Evolutionary conservation across 1,140 invertebrate species (phyloP).

Genomic region (Leptestheria dahalacensis): DNA sequence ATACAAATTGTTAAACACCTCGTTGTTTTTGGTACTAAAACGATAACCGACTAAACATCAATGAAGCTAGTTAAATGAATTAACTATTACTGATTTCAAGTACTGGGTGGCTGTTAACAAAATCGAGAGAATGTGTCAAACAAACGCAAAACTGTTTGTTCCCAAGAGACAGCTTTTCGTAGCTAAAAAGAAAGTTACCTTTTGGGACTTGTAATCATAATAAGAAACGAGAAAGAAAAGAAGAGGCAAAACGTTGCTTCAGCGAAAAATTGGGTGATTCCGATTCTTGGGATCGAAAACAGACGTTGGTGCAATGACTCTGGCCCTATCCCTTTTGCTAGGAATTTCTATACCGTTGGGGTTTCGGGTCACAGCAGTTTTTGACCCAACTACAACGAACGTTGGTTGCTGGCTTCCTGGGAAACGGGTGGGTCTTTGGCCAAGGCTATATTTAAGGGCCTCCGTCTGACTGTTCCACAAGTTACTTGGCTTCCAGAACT

Average conservation of each 20-base stretch:
- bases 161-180: too few species aligned
- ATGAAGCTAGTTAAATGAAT: too few species aligned
- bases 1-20: too few species aligned
- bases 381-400: neutral
- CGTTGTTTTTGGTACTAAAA: too few species aligned
- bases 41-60: too few species aligned
- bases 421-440: neutral
- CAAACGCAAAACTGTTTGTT: too few species aligned
- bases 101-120: too few species aligned
- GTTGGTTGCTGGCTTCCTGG: neutral
- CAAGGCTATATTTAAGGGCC: neutral
- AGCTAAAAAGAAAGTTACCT: neutral
- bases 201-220: neutral
- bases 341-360: too few species aligned
- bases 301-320: neutral
- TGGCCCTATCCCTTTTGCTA: neutral
- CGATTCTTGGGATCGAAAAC: neutral
- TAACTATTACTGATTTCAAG: too few species aligned
- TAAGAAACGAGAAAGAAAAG: neutral
- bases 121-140: too few species aligned
- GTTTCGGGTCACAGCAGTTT: too few species aligned
- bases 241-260: neutral
- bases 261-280: too few species aligned
- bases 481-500: neutral
- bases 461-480: neutral